These are phyloP conservation scores for Malurus cyaneus DNA, from an alignment of 2,113 vertebrate species.

Conservation along the genomic window DNA sequence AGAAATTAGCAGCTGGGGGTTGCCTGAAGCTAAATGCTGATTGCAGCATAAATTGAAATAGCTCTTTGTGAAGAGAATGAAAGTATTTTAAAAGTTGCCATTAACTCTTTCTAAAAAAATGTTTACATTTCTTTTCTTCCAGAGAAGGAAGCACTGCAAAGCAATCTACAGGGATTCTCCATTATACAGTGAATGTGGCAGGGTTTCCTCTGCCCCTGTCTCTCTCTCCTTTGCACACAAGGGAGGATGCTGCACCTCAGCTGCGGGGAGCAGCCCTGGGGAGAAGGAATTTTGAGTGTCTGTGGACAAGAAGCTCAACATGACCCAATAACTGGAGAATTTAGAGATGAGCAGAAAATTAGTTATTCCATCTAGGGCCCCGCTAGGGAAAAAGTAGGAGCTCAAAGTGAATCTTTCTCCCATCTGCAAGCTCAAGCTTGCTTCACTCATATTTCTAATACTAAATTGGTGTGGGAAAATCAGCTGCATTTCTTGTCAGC, in stretches of 20 bases:
- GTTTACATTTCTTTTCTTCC: not conserved
- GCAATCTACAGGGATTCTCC: not conserved
- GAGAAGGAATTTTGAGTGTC: not conserved
- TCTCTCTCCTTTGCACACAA: not conserved
- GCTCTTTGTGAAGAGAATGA: not conserved
- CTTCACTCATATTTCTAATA: not conserved
- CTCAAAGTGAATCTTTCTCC: not conserved
- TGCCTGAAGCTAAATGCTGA: not conserved
- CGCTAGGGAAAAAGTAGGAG: not conserved
- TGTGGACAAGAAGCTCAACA: not conserved
- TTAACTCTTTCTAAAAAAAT: not conserved
- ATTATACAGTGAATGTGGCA: not conserved
- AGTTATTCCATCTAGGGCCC: not conserved
- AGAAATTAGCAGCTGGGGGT: not conserved
- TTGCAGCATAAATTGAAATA: not conserved
- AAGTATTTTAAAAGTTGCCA: not conserved
- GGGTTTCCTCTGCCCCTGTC: rapidly evolving
- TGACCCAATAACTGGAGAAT: not conserved
- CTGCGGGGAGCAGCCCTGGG: not conserved
- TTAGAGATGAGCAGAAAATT: not conserved
- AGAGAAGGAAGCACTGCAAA: not conserved
- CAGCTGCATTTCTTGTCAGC: not conserved
- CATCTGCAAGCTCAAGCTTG: not conserved
- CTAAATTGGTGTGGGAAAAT: not conserved
- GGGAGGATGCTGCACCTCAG: not conserved